A percentile compares a stretch with the other conserved stretches of the same genome.
These are phyloP conservation scores for Lissonota sp. DNA, from an alignment of 2,888 invertebrate species.

Conservation along the genomic window DNA sequence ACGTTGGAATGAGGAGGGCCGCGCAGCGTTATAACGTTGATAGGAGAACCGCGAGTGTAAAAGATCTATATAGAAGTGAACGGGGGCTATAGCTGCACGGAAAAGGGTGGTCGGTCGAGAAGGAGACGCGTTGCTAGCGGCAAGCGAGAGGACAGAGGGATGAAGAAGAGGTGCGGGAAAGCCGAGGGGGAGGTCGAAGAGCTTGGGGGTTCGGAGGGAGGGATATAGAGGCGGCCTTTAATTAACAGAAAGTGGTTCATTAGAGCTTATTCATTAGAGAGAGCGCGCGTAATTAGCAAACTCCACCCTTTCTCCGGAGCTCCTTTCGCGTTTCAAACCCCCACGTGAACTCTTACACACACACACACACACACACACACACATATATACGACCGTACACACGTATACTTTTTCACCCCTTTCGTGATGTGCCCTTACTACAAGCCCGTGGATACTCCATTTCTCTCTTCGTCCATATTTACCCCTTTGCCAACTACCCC, in stretches of 20 bases:
- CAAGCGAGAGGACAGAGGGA: constrained; percentile 21
- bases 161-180: background rate
- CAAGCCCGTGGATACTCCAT: constrained; percentile 23
- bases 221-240: constrained; percentile 88
- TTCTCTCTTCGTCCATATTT: constrained; percentile 20
- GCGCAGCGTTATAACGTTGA: constrained; percentile 33
- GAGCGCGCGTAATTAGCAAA: constrained; percentile 93
- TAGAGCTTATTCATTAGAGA: constrained; percentile 96
- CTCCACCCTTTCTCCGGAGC: constrained; percentile 86
- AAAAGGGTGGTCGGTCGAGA: too few relatives aligned
- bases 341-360: constrained; percentile 65
- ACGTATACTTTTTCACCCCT: constrained; percentile 24
- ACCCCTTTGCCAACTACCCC: constrained; percentile 33
- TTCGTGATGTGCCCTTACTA: constrained; percentile 17
- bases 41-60: constrained; percentile 42
- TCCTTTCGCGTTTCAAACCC: constrained; percentile 78
- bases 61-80: constrained; percentile 19
- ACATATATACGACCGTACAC: constrained; percentile 33
- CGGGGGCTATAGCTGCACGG: background rate
- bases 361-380: constrained; percentile 65
- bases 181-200: constrained; percentile 49
- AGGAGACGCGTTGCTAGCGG: too few relatives aligned
- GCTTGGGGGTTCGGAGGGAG: constrained; percentile 51
- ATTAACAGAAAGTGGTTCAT: constrained; percentile 96
- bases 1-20: constrained; percentile 19